A percentile compares a stretch with the other conserved stretches of the same genome.
Conservation (phyloP, 2,888 invertebrate genomes). For the Pachliopta kotzebuea region DNA sequence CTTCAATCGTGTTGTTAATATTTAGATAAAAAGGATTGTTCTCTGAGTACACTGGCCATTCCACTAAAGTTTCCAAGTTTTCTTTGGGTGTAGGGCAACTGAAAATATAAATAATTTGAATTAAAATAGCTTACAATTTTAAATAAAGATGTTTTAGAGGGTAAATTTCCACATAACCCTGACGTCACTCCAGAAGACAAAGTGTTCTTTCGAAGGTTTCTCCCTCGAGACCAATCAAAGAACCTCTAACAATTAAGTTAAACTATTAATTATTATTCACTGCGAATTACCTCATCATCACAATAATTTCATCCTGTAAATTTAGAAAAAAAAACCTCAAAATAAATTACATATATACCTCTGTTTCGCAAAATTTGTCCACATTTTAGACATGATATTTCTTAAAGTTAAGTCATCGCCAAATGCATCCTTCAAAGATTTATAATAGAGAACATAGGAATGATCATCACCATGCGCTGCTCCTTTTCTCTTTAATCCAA, state of each 20-base stretch:
- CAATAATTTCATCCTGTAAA: too few species aligned
- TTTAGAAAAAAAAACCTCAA: too few species aligned
- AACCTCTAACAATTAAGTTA: too few species aligned
- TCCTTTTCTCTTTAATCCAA: slow-evolving; percentile 39
- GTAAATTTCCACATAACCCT: too few species aligned
- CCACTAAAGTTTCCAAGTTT: slow-evolving; percentile 8
- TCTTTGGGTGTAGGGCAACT: slow-evolving; percentile 42
- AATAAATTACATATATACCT: too few species aligned
- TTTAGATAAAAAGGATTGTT: slow-evolving; percentile 37
- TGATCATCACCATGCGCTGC: slow-evolving; percentile 47
- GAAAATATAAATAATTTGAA: slow-evolving; percentile 34
- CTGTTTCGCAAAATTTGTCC: slow-evolving; percentile 44
- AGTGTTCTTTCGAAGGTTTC: too few species aligned
- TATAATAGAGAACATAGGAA: slow-evolving; percentile 35
- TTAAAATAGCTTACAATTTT: too few species aligned
- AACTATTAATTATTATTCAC: neutral
- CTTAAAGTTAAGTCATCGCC: slow-evolving; percentile 36
- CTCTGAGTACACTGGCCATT: slow-evolving; percentile 41
- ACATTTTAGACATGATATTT: slow-evolving; percentile 45
- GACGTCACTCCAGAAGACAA: too few species aligned
- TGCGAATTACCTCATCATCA: neutral
- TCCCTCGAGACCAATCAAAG: too few species aligned
- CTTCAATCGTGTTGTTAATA: slow-evolving; percentile 40
- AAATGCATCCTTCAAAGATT: slow-evolving; percentile 28
- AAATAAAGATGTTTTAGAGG: too few species aligned